Percentiles rank a stretch among this genome's conserved stretches.
Conservation (phyloP, 2,113 vertebrate genomes). For the Rhinoderma darwinii region DNA sequence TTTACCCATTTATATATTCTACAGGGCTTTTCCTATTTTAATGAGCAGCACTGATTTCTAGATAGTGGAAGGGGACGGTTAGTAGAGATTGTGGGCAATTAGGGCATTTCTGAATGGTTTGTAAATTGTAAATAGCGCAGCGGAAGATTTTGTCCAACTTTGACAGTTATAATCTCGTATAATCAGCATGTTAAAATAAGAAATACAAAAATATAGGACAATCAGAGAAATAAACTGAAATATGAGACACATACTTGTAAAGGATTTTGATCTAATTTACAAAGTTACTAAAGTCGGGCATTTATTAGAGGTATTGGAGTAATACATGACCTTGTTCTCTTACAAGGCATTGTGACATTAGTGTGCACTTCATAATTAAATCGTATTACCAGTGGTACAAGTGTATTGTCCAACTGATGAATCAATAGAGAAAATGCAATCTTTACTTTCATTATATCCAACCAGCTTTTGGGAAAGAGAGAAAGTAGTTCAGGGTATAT, state of each 20-base stretch:
- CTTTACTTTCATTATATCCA: slow-evolving; percentile 14
- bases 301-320: neutral
- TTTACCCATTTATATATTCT: no score
- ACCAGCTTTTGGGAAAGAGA: slow-evolving; percentile 12
- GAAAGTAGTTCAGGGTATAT: slow-evolving; percentile 34
- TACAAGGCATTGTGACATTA: neutral
- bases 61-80: no score
- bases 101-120: no score
- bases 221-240: neutral
- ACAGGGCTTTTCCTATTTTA: no score
- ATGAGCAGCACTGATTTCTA: no score
- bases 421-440: slow-evolving; percentile 16
- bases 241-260: neutral
- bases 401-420: neutral
- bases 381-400: neutral
- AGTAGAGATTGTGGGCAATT: no score
- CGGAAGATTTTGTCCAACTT: no score
- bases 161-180: no score
- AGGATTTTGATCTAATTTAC: neutral
- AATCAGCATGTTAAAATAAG: no score
- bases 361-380: neutral
- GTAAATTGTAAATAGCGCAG: no score
- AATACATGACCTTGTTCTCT: neutral
- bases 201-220: neutral
- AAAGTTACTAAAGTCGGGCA: neutral